Percentiles rank a stretch among this genome's conserved stretches.
Evolutionary conservation across 2,113 vertebrate species (phyloP).

Genomic region (Prionailurus bengalensis): DNA sequence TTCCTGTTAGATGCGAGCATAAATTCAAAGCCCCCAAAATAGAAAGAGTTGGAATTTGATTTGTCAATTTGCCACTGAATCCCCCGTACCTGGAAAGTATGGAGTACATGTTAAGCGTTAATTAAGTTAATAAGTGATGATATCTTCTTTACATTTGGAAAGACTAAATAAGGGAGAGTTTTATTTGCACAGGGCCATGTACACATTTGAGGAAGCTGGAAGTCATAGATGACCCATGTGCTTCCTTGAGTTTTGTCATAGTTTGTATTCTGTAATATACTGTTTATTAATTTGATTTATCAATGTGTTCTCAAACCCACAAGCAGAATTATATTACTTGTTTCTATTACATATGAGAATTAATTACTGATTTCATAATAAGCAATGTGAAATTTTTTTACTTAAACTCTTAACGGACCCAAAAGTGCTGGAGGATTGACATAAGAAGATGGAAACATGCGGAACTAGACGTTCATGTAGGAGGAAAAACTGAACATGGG

Average conservation of each 20-base stretch:
- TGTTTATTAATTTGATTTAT: constrained; percentile 34
- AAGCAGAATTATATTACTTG: constrained; percentile 19
- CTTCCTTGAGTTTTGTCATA: background rate
- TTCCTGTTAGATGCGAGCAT: background rate
- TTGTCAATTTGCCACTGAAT: background rate
- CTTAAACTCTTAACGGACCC: background rate
- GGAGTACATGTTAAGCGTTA: background rate
- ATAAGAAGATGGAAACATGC: background rate
- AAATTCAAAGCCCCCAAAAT: background rate
- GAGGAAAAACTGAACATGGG: background rate
- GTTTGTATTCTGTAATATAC: background rate
- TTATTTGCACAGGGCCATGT: background rate
- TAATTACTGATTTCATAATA: constrained; percentile 38
- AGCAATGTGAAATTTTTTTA: background rate
- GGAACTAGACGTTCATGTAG: background rate
- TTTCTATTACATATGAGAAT: constrained; percentile 20
- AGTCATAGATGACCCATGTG: background rate
- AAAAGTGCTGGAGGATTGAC: background rate
- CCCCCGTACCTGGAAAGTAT: background rate
- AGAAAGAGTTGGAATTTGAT: background rate
- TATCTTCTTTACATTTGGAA: background rate
- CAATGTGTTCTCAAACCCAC: background rate
- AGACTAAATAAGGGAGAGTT: background rate
- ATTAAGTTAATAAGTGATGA: background rate
- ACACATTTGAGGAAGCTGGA: background rate